Evolutionary conservation across 2,797 vertebrate genomes (phyloP).

Genomic region (Cossypha caffra): DNA sequence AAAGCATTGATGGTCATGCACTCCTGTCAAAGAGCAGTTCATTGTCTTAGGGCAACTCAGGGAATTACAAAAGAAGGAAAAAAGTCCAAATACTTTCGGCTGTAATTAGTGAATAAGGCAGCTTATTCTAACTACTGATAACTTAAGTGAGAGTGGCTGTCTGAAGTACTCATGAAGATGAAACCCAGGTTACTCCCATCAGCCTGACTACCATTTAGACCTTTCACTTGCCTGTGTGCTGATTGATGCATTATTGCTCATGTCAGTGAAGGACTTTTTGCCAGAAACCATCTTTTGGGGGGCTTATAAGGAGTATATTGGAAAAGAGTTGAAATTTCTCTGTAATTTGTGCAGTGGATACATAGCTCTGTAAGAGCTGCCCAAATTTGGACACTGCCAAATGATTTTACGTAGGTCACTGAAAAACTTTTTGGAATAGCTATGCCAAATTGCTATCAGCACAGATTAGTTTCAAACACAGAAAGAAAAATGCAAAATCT

Average conservation of each 20-base stretch:
- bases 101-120: not conserved
- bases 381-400: not conserved
- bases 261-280: not conserved
- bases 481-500: not conserved
- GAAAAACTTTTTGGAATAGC: not conserved
- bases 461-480: not conserved
- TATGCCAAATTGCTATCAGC: not conserved
- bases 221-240: not conserved
- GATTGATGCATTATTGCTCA: not conserved
- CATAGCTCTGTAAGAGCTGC: not conserved
- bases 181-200: not conserved
- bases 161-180: not conserved
- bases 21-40: not conserved
- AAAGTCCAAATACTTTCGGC: not conserved
- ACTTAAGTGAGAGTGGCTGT: not conserved
- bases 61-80: not conserved
- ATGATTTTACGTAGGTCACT: not conserved
- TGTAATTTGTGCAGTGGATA: not conserved
- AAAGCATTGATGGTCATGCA: not conserved
- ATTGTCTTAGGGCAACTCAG: not conserved
- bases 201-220: fast-evolving
- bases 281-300: not conserved
- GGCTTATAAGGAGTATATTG: not conserved
- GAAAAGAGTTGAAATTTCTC: not conserved
- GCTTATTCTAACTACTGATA: not conserved